A percentile compares a stretch with the other conserved stretches of the same genome.
These are phyloP conservation scores for Drosophila sulfurigaster DNA, from an alignment of 1,140 invertebrate genomes.

Conservation along the genomic window DNA sequence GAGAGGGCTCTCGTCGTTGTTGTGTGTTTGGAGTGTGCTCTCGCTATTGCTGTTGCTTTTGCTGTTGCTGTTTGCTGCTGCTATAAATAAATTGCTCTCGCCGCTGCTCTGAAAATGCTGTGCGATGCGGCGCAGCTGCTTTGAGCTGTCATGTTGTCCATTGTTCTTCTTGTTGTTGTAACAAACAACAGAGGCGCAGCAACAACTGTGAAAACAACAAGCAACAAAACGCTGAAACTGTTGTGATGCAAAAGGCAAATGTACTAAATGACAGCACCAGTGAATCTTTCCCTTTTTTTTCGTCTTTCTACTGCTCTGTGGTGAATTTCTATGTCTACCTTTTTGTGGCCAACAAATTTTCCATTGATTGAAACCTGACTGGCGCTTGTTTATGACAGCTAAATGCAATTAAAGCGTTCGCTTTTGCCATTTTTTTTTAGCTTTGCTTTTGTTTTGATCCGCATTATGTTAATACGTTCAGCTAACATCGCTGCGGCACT, in stretches of 20 bases:
- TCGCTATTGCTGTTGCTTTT: slow-evolving; percentile 28
- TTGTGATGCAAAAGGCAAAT: slow-evolving; percentile 43
- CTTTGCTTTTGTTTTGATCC: slow-evolving; percentile 36
- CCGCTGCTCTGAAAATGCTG: slow-evolving; percentile 61
- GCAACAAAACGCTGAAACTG: slow-evolving; percentile 48
- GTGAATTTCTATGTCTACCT: slow-evolving; percentile 49
- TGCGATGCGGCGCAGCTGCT: slow-evolving; percentile 76
- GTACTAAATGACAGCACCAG: slow-evolving; percentile 28
- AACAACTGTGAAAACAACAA: slow-evolving; percentile 60
- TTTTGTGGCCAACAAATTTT: slow-evolving; percentile 25
- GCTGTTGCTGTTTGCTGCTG: slow-evolving; percentile 39
- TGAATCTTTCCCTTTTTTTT: slow-evolving; percentile 30
- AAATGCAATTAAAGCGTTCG: slow-evolving; percentile 22
- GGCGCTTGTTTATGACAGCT: slow-evolving; percentile 6
- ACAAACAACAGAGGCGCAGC: slow-evolving; percentile 55
- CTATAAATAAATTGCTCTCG: slow-evolving; percentile 55
- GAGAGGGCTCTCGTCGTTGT: slow-evolving; percentile 46
- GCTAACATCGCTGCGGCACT: not conserved
- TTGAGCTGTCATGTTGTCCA: slow-evolving; percentile 53
- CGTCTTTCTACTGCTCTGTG: slow-evolving; percentile 18
- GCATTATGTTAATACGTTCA: slow-evolving; percentile 33
- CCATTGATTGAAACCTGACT: slow-evolving; percentile 24
- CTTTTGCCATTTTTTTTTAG: slow-evolving; percentile 23
- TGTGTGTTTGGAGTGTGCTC: slow-evolving; percentile 20
- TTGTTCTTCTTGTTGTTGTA: slow-evolving; percentile 50